These are phyloP conservation scores for Phataginus tricuspis DNA, from an alignment of 2,797 vertebrate genomes.

Conservation along the genomic window DNA sequence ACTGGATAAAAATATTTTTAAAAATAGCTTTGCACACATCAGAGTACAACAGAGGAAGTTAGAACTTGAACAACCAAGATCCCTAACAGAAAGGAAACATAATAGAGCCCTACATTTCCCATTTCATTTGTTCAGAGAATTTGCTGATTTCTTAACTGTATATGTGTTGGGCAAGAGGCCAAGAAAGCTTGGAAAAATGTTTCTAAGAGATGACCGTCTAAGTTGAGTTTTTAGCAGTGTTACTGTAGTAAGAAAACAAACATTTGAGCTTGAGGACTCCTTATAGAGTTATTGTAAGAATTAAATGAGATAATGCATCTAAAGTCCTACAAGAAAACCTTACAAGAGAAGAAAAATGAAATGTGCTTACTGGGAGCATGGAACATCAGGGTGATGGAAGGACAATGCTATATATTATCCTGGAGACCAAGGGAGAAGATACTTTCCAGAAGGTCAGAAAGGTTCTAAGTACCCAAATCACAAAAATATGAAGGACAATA, in stretches of 20 bases:
- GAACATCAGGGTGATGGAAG: not conserved
- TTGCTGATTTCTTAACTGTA: not conserved
- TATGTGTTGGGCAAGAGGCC: not conserved
- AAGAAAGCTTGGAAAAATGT: not conserved
- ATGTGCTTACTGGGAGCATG: not conserved
- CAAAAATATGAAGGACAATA: not conserved
- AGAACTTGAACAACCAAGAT: not conserved
- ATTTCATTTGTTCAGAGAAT: not conserved
- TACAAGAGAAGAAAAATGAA: not conserved
- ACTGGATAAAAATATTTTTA: not conserved
- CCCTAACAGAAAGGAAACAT: not conserved
- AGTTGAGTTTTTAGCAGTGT: not conserved
- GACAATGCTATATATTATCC: not conserved
- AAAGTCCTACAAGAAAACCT: not conserved
- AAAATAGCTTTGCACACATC: not conserved
- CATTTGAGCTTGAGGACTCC: not conserved
- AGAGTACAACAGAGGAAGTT: not conserved
- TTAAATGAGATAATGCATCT: not conserved
- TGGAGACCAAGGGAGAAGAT: not conserved
- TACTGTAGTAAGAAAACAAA: not conserved
- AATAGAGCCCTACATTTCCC: not conserved
- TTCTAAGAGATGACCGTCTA: not conserved
- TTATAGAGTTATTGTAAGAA: not conserved
- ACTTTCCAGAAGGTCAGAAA: not conserved
- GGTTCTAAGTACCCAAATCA: not conserved